A percentile compares a stretch with the other conserved stretches of the same genome.
phyloP scores from a whole-genome alignment of 2,888 invertebrate species.

The Parnassius orleans region DNA sequence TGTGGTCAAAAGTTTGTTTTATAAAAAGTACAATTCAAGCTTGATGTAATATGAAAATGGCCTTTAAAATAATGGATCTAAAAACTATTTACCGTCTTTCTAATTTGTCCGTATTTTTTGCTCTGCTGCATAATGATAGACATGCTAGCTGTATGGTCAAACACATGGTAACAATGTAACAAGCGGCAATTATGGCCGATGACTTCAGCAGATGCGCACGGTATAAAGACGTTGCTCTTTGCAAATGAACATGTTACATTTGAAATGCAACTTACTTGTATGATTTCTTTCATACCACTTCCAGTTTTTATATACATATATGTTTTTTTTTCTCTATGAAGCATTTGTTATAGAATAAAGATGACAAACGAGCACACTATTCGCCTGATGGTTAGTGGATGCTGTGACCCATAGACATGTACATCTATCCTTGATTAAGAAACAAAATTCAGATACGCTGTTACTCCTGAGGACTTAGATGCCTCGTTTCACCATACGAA shows the following conservation, averaged over 20 bases:
- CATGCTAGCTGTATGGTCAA: slow-evolving; percentile 19
- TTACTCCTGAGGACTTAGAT: too few species aligned
- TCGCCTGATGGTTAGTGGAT: too few species aligned
- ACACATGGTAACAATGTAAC: slow-evolving; percentile 22
- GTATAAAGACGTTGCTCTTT: slow-evolving; percentile 15
- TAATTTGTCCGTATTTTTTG: slow-evolving; percentile 15
- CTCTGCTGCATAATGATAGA: slow-evolving; percentile 14
- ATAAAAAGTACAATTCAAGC: background rate
- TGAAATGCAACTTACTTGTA: background rate
- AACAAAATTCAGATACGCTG: too few species aligned
- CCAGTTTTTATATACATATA: too few species aligned
- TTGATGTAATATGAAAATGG: background rate
- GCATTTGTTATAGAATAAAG: too few species aligned
- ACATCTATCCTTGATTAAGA: too few species aligned
- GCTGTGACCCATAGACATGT: too few species aligned
- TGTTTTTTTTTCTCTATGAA: too few species aligned
- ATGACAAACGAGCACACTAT: too few species aligned
- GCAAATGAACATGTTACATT: slow-evolving; percentile 15
- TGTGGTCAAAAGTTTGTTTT: too few species aligned
- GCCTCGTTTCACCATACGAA: too few species aligned
- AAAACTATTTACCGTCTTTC: slow-evolving; percentile 1
- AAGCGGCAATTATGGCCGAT: slow-evolving; percentile 26
- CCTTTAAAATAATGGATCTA: background rate
- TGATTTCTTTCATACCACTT: background rate
- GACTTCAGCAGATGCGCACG: slow-evolving; percentile 22